Conservation (phyloP, 2,113 vertebrate species). For the Caretta caretta region DNA sequence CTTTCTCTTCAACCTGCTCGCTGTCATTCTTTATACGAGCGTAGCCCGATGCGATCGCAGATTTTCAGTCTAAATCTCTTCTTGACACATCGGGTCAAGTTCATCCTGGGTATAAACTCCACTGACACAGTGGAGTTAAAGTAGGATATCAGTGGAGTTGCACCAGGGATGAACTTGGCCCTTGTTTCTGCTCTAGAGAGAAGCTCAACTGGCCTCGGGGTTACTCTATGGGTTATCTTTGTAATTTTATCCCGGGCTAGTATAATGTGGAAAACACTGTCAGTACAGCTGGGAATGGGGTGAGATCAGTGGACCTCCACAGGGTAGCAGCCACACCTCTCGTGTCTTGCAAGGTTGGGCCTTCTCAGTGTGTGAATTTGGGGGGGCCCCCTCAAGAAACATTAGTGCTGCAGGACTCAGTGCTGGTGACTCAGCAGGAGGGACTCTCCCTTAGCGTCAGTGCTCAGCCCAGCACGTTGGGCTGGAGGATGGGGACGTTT, state of each 20-base stretch:
- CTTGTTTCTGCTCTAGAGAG: neutral
- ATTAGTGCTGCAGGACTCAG: neutral
- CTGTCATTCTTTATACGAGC: neutral
- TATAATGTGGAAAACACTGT: fast-evolving
- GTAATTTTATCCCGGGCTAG: neutral
- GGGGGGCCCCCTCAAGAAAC: neutral
- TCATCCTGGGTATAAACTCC: neutral
- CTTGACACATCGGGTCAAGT: neutral
- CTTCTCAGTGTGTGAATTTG: neutral
- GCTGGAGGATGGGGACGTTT: neutral
- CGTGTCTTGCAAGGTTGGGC: neutral
- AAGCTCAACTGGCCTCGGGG: neutral
- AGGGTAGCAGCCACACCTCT: neutral
- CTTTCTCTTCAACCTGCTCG: neutral
- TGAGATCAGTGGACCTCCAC: neutral
- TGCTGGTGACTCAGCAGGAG: neutral
- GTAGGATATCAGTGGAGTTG: neutral
- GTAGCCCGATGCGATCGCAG: neutral
- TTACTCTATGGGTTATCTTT: neutral
- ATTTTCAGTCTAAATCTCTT: neutral
- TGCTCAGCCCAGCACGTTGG: neutral
- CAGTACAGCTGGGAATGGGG: neutral
- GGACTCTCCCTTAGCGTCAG: neutral
- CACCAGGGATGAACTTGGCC: neutral
- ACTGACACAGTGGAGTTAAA: neutral